phyloP scores from a whole-genome alignment of 2,888 invertebrate genomes.

The Cosmia pyralina region DNA sequence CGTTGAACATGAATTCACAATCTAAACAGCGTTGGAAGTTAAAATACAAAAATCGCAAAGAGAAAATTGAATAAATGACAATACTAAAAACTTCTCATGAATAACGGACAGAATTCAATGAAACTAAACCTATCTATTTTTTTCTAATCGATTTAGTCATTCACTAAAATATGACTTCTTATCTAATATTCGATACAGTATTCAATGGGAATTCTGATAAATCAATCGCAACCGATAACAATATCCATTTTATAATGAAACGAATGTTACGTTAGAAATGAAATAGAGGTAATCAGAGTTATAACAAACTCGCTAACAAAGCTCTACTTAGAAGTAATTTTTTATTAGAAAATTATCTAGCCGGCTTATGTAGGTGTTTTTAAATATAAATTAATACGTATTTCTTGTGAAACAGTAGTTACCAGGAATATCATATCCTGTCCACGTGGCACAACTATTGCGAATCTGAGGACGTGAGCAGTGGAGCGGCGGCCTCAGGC shows the following conservation, averaged over 20 bases:
- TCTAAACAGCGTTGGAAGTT: background rate
- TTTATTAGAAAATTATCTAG: background rate
- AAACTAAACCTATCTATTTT: background rate
- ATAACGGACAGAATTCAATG: background rate
- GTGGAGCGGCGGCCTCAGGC: background rate
- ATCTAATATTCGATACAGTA: constrained; percentile 15
- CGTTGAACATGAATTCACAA: constrained; percentile 5
- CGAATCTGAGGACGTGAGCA: background rate
- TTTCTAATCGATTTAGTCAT: constrained; percentile 20
- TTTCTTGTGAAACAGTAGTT: background rate
- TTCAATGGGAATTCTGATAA: constrained; percentile 32
- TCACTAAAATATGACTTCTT: constrained; percentile 18
- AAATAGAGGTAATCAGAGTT: background rate
- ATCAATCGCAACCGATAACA: constrained; percentile 28
- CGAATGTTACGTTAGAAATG: background rate
- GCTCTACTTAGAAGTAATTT: background rate
- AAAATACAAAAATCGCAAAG: background rate
- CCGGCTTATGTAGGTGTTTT: background rate
- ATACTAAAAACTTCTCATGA: background rate
- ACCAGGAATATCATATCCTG: constrained; percentile 6
- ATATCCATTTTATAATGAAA: constrained; percentile 24
- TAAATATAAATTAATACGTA: background rate
- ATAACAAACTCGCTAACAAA: background rate
- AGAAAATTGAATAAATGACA: background rate
- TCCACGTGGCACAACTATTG: constrained; percentile 25